phyloP scores from a whole-genome alignment of 2,113 vertebrate species.

The Engraulis encrasicolus region DNA sequence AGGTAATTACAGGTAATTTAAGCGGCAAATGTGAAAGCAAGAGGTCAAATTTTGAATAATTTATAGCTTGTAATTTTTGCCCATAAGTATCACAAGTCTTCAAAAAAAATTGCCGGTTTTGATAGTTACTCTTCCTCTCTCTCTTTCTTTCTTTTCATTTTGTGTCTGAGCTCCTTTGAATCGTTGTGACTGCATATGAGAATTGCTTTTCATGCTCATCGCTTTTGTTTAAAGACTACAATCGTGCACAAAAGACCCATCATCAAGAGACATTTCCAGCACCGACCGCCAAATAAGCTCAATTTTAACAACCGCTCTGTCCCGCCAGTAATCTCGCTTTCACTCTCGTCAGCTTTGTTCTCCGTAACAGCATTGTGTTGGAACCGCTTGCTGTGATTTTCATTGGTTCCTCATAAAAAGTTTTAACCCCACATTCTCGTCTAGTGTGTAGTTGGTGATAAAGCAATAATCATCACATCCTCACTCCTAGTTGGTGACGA shows the following conservation, averaged over 20 bases:
- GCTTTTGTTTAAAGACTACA: slow-evolving; percentile 42
- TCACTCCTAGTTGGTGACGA: no score
- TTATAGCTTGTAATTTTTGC: slow-evolving; percentile 8
- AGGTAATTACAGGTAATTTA: slow-evolving; percentile 19
- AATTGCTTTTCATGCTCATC: slow-evolving; percentile 44
- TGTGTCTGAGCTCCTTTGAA: slow-evolving; percentile 43
- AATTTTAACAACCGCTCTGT: slow-evolving; percentile 27
- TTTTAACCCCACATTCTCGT: not conserved
- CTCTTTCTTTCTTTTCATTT: slow-evolving; percentile 29
- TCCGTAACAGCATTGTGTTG: not conserved
- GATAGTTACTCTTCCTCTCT: slow-evolving; percentile 39
- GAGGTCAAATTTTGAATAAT: slow-evolving; percentile 16
- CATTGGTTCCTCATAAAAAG: not conserved
- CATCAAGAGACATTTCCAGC: slow-evolving; percentile 47
- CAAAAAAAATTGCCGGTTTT: slow-evolving; percentile 45
- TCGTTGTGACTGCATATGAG: slow-evolving; percentile 50
- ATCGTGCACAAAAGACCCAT: slow-evolving; percentile 45
- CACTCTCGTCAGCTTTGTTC: not conserved
- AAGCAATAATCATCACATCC: not conserved
- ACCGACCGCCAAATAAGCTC: slow-evolving; percentile 15
- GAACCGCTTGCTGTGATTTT: not conserved
- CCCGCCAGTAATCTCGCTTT: not conserved
- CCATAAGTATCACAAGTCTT: not conserved
- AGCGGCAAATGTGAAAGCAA: not conserved
- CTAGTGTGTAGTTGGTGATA: not conserved